Conservation (phyloP, 2,888 invertebrate genomes). For the Clitarchus hookeri region DNA sequence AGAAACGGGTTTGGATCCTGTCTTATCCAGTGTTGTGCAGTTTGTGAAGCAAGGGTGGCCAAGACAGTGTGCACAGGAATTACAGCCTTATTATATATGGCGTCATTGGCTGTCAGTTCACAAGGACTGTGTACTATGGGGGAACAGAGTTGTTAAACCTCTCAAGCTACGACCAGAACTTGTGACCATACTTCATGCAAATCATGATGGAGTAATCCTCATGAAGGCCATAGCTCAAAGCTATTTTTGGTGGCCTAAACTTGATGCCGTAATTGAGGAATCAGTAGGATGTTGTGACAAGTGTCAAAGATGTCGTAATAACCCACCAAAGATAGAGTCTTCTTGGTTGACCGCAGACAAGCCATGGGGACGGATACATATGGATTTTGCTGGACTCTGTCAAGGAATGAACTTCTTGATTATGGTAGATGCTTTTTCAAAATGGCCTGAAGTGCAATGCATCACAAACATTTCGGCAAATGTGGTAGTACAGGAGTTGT, state of each 20-base stretch:
- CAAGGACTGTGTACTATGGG: background rate
- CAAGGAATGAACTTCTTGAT: background rate
- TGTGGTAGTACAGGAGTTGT: background rate
- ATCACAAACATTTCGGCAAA: background rate
- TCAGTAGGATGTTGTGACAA: background rate
- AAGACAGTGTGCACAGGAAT: background rate
- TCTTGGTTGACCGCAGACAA: background rate
- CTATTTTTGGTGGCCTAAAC: background rate
- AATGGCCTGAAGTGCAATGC: background rate
- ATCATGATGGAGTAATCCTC: too few species aligned
- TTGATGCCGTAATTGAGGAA: background rate
- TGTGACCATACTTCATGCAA: background rate
- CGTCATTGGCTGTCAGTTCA: background rate
- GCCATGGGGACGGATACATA: background rate
- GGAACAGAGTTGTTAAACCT: background rate
- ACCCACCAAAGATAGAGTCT: background rate
- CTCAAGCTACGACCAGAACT: background rate
- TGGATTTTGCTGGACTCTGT: background rate
- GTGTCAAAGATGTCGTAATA: background rate
- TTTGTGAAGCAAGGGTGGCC: background rate
- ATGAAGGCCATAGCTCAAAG: background rate
- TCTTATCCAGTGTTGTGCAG: background rate
- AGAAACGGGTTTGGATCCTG: background rate
- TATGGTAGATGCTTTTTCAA: background rate
- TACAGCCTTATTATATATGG: background rate